Evolutionary conservation across 2,888 invertebrate species (phyloP).

Genomic region (Apotomis capreana): DNA sequence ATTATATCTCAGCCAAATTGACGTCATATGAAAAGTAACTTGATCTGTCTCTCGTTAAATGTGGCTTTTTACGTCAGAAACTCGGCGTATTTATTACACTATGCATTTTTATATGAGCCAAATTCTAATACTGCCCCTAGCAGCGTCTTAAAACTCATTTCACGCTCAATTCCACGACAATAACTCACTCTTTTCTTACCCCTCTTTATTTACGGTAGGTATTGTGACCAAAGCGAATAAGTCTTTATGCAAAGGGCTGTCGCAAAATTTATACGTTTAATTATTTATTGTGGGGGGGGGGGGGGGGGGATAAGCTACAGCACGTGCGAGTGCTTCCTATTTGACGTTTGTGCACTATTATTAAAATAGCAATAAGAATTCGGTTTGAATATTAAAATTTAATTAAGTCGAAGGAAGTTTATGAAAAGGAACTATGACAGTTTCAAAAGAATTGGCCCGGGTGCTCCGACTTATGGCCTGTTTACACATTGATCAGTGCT

Average conservation of each 20-base stretch:
- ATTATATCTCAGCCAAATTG: too few relatives aligned
- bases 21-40: too few relatives aligned
- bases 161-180: slow-evolving; percentile 1
- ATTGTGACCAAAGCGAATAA: slow-evolving; percentile 2
- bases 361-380: slow-evolving; percentile 16
- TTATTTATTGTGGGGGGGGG: slow-evolving; percentile 23
- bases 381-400: slow-evolving; percentile 1
- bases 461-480: too few relatives aligned
- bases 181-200: slow-evolving; percentile 16
- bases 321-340: slow-evolving; percentile 27
- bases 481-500: too few relatives aligned
- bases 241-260: slow-evolving; percentile 29
- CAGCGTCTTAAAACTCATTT: slow-evolving; percentile 18
- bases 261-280: slow-evolving; percentile 34
- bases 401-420: slow-evolving; percentile 4
- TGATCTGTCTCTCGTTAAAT: too few relatives aligned
- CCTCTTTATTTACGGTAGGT: slow-evolving; percentile 11
- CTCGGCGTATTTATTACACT: too few relatives aligned
- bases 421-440: not conserved
- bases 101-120: too few relatives aligned
- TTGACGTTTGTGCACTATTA: slow-evolving; percentile 16
- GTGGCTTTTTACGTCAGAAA: too few relatives aligned
- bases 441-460: too few relatives aligned
- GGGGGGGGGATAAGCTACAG: slow-evolving; percentile 20
- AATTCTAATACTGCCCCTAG: not conserved